A percentile compares a stretch with the other conserved stretches of the same genome.
phyloP scores from a whole-genome alignment of 2,113 vertebrate genomes.

The Urocolius indicus region DNA sequence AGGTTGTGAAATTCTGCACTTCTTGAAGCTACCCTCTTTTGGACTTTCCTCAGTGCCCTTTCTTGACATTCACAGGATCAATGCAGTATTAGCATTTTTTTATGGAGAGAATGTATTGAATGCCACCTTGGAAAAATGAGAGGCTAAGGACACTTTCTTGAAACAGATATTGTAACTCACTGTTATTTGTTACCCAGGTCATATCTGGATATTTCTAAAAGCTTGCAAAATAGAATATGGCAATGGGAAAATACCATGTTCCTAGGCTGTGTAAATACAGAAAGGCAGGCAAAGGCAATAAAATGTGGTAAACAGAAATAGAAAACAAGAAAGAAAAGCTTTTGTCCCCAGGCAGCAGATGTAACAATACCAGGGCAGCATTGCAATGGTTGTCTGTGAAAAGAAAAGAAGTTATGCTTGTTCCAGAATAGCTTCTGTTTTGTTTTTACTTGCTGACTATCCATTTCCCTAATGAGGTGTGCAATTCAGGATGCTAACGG shows the following conservation, averaged over 20 bases:
- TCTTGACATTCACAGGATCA: not conserved
- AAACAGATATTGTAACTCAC: not conserved
- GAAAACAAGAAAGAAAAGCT: slow-evolving; percentile 12
- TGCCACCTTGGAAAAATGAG: not conserved
- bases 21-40: not conserved
- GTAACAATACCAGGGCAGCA: not conserved
- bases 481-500: not conserved
- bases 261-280: not conserved
- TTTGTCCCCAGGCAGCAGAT: not conserved
- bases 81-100: not conserved
- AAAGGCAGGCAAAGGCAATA: slow-evolving; percentile 5
- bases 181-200: not conserved
- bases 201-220: not conserved
- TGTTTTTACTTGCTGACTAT: not conserved
- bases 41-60: not conserved
- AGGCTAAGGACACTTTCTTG: not conserved
- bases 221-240: not conserved
- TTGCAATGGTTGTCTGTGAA: not conserved
- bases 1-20: not conserved
- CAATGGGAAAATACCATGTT: not conserved
- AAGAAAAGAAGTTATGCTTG: not conserved
- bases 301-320: not conserved
- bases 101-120: not conserved
- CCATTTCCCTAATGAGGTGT: not conserved
- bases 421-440: slow-evolving; percentile 14